Conservation (phyloP, 2,888 invertebrate genomes). For the Eupithecia subfuscata region DNA sequence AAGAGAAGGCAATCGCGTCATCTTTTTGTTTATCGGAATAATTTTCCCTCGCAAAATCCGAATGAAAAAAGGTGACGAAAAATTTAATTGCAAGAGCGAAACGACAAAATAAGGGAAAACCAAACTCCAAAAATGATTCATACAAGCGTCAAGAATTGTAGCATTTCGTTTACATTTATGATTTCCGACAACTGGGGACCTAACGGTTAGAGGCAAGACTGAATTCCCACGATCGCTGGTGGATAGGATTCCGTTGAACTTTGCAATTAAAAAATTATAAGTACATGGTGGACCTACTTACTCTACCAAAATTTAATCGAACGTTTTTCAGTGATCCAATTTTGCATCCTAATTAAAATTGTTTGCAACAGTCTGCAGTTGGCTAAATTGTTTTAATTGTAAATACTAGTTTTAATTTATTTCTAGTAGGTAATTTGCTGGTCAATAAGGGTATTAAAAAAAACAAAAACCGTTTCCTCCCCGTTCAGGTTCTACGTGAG, state of each 20-base stretch:
- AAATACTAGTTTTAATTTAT: no score
- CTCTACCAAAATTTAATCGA: no score
- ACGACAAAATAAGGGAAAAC: slow-evolving; percentile 2
- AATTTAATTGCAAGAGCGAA: not conserved
- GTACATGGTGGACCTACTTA: no score
- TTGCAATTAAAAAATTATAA: no score
- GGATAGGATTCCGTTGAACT: not conserved
- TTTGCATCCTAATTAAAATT: no score
- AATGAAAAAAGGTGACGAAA: not conserved
- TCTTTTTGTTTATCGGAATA: not conserved
- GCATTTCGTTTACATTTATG: slow-evolving; percentile 2
- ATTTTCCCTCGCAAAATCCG: not conserved
- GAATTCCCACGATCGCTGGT: not conserved
- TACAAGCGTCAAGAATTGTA: not conserved
- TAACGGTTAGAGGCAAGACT: not conserved
- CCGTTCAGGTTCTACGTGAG: no score
- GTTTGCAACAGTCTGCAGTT: no score
- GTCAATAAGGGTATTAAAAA: no score
- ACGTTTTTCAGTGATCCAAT: no score
- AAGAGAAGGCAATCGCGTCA: not conserved
- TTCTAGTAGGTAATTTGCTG: no score
- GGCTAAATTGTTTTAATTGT: no score
- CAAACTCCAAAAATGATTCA: not conserved
- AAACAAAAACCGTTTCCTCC: no score
- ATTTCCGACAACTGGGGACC: not conserved